phyloP scores from a whole-genome alignment of 2,797 vertebrate genomes.

The Cossypha dichroa region DNA sequence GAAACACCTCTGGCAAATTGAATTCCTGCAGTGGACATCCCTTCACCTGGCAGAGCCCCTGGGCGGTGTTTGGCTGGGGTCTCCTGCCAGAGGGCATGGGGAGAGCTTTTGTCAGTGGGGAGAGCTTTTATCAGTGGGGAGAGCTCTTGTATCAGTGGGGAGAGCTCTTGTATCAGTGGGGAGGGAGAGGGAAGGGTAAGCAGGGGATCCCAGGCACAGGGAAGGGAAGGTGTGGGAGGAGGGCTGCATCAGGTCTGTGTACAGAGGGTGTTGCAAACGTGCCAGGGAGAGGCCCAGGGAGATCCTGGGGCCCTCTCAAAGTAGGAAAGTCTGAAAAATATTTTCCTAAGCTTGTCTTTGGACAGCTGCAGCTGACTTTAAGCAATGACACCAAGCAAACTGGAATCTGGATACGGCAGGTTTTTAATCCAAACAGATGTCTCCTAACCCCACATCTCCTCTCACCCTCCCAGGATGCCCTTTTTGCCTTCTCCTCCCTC shows the following conservation, averaged over 20 bases:
- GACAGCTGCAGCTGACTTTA: constrained; percentile 57
- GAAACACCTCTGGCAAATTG: not conserved
- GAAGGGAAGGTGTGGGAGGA: constrained; percentile 56
- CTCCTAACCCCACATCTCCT: not conserved
- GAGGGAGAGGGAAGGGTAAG: not conserved
- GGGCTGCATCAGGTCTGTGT: constrained; percentile 16
- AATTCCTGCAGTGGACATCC: not conserved
- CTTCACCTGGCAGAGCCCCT: not conserved
- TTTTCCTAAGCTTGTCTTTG: constrained; percentile 68
- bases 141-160: not conserved
- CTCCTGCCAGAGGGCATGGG: fast-evolving
- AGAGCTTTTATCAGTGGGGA: not conserved
- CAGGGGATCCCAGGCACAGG: not conserved
- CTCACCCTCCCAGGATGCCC: not conserved
- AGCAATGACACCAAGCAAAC: constrained; percentile 55
- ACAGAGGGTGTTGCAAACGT: constrained; percentile 47
- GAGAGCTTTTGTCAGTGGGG: not conserved
- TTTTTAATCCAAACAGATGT: constrained; percentile 58
- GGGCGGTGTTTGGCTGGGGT: not conserved
- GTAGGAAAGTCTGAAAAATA: constrained; percentile 72
- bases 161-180: not conserved
- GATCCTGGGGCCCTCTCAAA: constrained; percentile 60
- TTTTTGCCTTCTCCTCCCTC: constrained; percentile 4
- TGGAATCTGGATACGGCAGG: constrained; percentile 16
- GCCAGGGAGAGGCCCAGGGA: constrained; percentile 70